These are phyloP conservation scores for Chelidonichthys spinosus DNA, from an alignment of 2,797 vertebrate species.

Conservation along the genomic window DNA sequence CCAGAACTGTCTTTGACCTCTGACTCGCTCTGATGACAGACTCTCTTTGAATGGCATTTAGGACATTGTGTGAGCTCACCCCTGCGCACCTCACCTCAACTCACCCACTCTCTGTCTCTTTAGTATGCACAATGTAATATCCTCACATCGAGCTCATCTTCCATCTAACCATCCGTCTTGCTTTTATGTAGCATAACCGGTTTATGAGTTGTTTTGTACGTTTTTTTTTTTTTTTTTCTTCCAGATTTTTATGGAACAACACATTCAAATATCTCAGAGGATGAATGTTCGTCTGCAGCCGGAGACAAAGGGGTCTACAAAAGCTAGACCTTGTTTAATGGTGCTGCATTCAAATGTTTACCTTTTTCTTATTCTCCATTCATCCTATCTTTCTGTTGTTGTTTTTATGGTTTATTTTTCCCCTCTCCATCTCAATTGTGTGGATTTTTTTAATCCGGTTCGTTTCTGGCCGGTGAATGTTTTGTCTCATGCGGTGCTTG, in stretches of 20 bases:
- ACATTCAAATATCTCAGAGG: constrained; percentile 20
- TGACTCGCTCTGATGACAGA: constrained; percentile 48
- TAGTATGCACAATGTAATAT: constrained; percentile 8
- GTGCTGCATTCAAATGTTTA: not conserved
- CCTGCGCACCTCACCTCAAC: constrained; percentile 24
- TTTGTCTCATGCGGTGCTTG: constrained; percentile 7
- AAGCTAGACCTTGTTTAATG: constrained; percentile 3
- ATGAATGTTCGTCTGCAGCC: constrained; percentile 1
- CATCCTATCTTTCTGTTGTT: not conserved
- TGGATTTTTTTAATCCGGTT: constrained; percentile 7
- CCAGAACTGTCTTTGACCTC: constrained; percentile 48
- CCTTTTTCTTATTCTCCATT: constrained; percentile 1
- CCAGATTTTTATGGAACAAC: constrained; percentile 17
- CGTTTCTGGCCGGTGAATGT: not conserved
- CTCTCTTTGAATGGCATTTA: constrained; percentile 56
- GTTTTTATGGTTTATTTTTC: not conserved
- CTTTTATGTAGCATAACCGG: constrained; percentile 21
- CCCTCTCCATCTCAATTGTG: not conserved
- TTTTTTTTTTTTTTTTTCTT: constrained; percentile 20
- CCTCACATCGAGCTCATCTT: not conserved
- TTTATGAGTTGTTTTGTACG: constrained; percentile 38
- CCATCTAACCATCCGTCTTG: not conserved
- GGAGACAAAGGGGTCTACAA: not conserved
- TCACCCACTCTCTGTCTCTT: constrained; percentile 13
- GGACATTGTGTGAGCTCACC: constrained; percentile 46